Evolutionary conservation across 1,140 invertebrate species (phyloP), one percentile per base, ranked within the genome.

Genomic region (Chlorops oryzae): DNA sequence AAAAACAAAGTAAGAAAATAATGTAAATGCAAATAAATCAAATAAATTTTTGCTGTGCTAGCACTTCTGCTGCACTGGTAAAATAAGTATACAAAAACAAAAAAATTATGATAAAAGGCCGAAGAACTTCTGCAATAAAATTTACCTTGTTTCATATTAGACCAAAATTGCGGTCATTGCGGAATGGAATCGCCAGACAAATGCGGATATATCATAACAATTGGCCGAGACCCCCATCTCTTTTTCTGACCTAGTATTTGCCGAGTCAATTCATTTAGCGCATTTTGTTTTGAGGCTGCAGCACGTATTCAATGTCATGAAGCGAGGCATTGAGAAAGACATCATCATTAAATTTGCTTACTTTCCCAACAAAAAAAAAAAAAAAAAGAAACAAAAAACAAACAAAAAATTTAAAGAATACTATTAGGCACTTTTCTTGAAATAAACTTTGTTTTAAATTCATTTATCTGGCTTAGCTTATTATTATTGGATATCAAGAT

Each of bases 11-110:
- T 59, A 59, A 56, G 47, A 41, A 49, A 38, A 45, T 52, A 44
- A 45, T 55, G 35, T 28, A 34, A 39, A 38, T 27, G 35, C 57
- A 38, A 38, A 50, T 5, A 6, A 7, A 48, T 65, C 64, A 62
- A 35, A 62, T 59, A 59, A 58, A 39, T 32, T 32, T 15, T 13
- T 22, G 18, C 15, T 32, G 27, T n/a, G 27, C 7, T 32, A 32
- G n/a, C 13, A 42, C 23, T 47, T 68, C 65, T 68, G 65, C 65
- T 68, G 65, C 61, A 59, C 62, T 68, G 62, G 62, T 68, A 62
- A 49, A 60, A 63, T 63, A 67, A 67, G 63, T 68, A 67, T 67
- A 68, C 62, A 67, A 65, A 67, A 65, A 65, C 61, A 67, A 67
- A 68, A 68, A 51, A 68, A 65, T 34, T 58, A 45, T 62, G 61